These are phyloP conservation scores for Automeris io DNA, from an alignment of 2,888 invertebrate genomes.

Conservation along the genomic window DNA sequence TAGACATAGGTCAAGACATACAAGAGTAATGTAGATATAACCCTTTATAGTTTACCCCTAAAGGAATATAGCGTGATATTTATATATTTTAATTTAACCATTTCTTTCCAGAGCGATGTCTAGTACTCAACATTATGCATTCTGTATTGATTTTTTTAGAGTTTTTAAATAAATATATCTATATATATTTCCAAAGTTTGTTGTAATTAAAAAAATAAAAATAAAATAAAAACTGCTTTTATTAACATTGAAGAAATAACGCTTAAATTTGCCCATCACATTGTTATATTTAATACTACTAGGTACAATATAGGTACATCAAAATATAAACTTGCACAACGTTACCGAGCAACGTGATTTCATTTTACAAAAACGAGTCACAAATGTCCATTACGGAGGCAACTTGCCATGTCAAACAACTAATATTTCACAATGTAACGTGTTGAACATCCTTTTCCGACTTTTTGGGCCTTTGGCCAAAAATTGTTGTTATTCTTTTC, in stretches of 20 bases:
- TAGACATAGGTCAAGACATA: no score
- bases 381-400: conserved; percentile 27
- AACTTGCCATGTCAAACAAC: conserved; percentile 39
- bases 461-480: no score
- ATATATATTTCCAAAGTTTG: background rate
- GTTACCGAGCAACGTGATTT: background rate
- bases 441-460: no score
- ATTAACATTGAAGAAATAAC: conserved; percentile 62
- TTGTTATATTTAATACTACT: conserved; percentile 48
- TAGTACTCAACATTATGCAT: background rate
- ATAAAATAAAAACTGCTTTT: conserved; percentile 45
- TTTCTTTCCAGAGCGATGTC: background rate
- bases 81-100: no score
- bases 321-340: conserved; percentile 8
- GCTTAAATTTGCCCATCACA: conserved; percentile 64
- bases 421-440: no score
- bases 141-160: background rate
- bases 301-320: conserved; percentile 48
- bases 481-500: no score
- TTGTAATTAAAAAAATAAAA: conserved; percentile 8
- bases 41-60: no score
- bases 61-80: no score
- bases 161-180: background rate
- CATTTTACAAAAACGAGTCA: conserved; percentile 10
- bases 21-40: no score